phyloP scores from a whole-genome alignment of 2,888 invertebrate species.

The Omphaloscelis lunosa region DNA sequence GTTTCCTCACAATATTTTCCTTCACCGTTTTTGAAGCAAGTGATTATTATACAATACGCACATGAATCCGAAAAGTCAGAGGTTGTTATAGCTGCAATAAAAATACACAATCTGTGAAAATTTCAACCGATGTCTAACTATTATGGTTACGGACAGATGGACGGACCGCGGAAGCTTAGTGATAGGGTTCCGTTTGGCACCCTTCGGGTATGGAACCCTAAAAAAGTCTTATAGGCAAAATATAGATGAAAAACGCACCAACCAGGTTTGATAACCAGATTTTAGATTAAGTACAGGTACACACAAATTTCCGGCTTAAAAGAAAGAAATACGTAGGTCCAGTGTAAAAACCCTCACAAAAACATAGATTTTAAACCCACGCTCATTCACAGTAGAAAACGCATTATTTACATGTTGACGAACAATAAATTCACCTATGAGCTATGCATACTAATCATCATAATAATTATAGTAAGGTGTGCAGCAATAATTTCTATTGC shows the following conservation, averaged over 20 bases:
- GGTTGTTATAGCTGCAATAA: too few species aligned
- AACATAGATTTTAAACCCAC: slow-evolving; percentile 47
- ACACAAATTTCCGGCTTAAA: slow-evolving; percentile 4
- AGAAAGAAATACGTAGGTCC: neutral
- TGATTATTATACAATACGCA: too few species aligned
- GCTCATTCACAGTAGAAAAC: slow-evolving; percentile 21
- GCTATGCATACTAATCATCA: slow-evolving; percentile 34
- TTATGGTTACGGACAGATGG: too few species aligned
- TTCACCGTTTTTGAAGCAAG: too few species aligned
- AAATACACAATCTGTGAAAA: too few species aligned
- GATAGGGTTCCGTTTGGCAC: neutral
- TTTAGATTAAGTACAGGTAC: neutral
- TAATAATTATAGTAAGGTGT: slow-evolving; percentile 35
- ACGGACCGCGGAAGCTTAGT: too few species aligned
- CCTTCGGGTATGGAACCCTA: neutral
- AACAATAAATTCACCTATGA: slow-evolving; percentile 31
- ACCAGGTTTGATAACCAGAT: neutral
- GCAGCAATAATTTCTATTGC: slow-evolving; percentile 52
- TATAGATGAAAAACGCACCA: neutral
- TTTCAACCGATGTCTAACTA: too few species aligned
- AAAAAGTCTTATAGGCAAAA: neutral
- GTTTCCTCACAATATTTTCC: too few species aligned
- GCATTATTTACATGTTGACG: slow-evolving; percentile 15
- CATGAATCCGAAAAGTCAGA: too few species aligned
- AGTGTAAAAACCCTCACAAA: neutral